Percentiles rank a stretch among this genome's conserved stretches.
These are phyloP conservation scores for Falco novaeseelandiae DNA, from an alignment of 2,797 vertebrate species.

Conservation along the genomic window DNA sequence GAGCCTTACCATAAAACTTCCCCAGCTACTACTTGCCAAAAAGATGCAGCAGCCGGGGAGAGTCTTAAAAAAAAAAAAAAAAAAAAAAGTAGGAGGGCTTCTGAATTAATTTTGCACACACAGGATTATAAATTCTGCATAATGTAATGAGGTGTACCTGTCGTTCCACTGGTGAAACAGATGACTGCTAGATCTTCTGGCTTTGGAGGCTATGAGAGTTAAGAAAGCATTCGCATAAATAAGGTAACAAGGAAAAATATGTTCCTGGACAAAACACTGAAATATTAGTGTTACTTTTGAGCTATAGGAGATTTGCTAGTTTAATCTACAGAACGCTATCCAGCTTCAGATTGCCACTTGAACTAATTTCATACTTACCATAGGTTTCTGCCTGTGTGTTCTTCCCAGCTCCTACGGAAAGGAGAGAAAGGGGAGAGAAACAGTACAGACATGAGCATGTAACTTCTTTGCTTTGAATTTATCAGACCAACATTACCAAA, in stretches of 20 bases:
- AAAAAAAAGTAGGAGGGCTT: not conserved
- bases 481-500: not conserved
- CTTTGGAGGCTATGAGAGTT: constrained; percentile 84
- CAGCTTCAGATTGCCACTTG: not conserved
- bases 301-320: not conserved
- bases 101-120: not conserved
- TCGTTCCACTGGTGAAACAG: constrained; percentile 98
- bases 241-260: not conserved
- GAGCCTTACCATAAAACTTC: not conserved
- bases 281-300: constrained; percentile 8
- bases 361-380: constrained; percentile 63
- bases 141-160: constrained; percentile 79
- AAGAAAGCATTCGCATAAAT: constrained; percentile 6
- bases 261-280: not conserved
- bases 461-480: not conserved
- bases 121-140: not conserved
- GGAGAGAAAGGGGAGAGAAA: not conserved
- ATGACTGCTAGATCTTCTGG: constrained; percentile 91
- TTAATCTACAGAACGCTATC: not conserved
- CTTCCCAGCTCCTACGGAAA: constrained; percentile 75
- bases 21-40: constrained; percentile 21
- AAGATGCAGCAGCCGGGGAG: not conserved
- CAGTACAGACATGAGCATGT: not conserved
- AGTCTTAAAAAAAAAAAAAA: not conserved
- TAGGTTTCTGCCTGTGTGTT: constrained; percentile 74